Base-by-base conservation (phyloP, 2,888 invertebrate genomes). In the Diaperis boleti region DNA sequence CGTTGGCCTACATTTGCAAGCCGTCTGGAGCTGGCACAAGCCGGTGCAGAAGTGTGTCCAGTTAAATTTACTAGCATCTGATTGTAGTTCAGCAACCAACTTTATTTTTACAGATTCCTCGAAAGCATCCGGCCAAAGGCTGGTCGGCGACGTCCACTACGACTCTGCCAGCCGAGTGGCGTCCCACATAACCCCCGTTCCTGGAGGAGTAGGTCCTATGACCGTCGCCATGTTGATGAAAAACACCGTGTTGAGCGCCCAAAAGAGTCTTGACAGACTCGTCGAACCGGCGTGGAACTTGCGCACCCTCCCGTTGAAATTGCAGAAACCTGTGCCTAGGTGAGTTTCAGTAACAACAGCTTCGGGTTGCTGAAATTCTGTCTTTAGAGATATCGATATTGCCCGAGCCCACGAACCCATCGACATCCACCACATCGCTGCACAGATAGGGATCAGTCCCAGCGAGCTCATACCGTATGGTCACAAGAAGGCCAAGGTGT, bases 131-230 rank as follows among this genome's bases (percentile, higher is more conserved):
- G 96, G 96, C 0, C 90, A 91, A 74, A 88, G 92, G 13, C 79
- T 98, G 52, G 94, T 96, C n/a, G 98, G 98, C 50, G 98, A 99
- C 86, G 98, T 98, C 4, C 92, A 90, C 54, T 98, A 89, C 83
- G 86, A 84, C 13, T 93, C 92, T 78, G 97, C 92, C 3, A 84
- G 86, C 69, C 81, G 87, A 70, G 89, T 92, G 64, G 97, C 98
- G 10, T 89, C 92, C 0, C 90, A 88, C 82, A 93, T 98, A 75
- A 98, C 98, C 15, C 97, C 98, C 2, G 98, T 98, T 47, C 95
- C 96, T 7, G 94, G 94, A 57, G 99, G 99, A 65, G 98, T 99
- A 63, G 99, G 99, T 0, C 99, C 98, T 10, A 98, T 99, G 97
- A 99, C 99, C 0, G 99, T 97, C 67, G 96, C 97, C 13, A 98